These are phyloP conservation scores for Ambastaia sidthimunki DNA, from an alignment of 2,797 vertebrate species.

Conservation along the genomic window DNA sequence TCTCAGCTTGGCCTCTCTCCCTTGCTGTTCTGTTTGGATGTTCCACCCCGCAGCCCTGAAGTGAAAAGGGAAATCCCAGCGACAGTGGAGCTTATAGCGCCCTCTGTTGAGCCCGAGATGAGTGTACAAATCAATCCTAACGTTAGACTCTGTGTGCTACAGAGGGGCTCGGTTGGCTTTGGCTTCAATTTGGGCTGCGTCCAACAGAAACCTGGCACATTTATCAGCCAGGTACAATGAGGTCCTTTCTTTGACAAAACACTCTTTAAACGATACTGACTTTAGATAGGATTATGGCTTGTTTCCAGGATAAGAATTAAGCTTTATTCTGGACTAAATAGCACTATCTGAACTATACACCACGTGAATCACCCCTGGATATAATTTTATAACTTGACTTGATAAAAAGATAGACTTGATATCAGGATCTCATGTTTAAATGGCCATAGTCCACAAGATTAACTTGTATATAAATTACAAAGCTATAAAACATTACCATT, in stretches of 20 bases:
- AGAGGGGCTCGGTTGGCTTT: constrained; percentile 68
- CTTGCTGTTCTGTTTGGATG: constrained; percentile 74
- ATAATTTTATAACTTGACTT: background rate
- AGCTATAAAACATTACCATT: background rate
- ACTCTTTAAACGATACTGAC: constrained; percentile 48
- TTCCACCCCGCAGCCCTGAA: constrained; percentile 40
- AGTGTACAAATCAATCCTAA: constrained; percentile 29
- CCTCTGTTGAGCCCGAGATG: constrained; percentile 23
- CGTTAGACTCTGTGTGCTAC: constrained; percentile 64
- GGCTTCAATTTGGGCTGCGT: constrained; percentile 70
- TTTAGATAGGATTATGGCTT: background rate
- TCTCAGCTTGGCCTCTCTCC: constrained; percentile 77
- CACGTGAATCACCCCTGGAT: constrained; percentile 1
- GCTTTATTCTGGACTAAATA: background rate
- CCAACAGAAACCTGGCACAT: constrained; percentile 67
- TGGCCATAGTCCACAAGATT: background rate
- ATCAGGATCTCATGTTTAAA: background rate
- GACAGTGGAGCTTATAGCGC: constrained; percentile 9
- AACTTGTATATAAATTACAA: background rate
- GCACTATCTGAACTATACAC: background rate
- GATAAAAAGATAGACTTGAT: background rate
- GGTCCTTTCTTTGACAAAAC: constrained; percentile 32
- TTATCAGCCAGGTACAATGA: constrained; percentile 75
- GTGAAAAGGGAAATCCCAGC: constrained; percentile 38
- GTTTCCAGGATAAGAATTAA: constrained; percentile 17